phyloP scores from a whole-genome alignment of 2,113 vertebrate genomes.

The Cathartes aura region DNA sequence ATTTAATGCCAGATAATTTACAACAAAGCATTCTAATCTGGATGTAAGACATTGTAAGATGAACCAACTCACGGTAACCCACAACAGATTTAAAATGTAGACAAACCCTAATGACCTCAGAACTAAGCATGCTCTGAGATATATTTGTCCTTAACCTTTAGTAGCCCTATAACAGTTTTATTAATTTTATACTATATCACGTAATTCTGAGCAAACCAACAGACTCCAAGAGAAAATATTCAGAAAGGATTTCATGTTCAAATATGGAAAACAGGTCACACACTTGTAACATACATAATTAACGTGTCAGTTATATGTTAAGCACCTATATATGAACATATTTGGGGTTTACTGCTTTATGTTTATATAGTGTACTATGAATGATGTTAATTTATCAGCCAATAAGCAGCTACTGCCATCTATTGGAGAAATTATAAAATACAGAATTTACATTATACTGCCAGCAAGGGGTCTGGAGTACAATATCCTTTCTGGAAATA shows the following conservation, averaged over 20 bases:
- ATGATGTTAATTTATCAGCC: neutral
- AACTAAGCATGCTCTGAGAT: neutral
- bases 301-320: neutral
- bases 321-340: neutral
- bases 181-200: neutral
- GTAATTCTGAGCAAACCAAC: neutral
- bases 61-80: neutral
- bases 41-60: neutral
- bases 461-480: neutral
- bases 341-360: neutral
- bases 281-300: neutral
- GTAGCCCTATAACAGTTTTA: neutral
- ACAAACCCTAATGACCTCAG: neutral
- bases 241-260: neutral
- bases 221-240: neutral
- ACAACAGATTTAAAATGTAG: neutral
- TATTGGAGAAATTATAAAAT: neutral
- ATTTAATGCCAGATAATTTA: neutral
- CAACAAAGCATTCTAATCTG: neutral
- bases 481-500: neutral
- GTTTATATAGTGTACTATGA: neutral
- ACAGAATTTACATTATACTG: neutral
- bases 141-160: neutral
- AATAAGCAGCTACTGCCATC: conserved; percentile 22
- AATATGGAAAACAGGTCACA: neutral